phyloP scores from a whole-genome alignment of 2,113 vertebrate species.

The Centropristis striata region DNA sequence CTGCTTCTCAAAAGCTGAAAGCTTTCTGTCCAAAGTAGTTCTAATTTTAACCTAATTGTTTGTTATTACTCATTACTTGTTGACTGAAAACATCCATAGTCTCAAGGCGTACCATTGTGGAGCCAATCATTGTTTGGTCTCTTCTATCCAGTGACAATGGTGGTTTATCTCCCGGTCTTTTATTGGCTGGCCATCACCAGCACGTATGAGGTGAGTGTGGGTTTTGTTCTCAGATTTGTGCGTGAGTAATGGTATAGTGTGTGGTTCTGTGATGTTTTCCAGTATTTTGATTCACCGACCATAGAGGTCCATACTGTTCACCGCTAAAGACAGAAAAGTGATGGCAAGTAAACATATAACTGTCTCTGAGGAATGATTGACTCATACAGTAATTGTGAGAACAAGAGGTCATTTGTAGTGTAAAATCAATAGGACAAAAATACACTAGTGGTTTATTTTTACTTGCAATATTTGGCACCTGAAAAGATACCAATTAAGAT shows the following conservation, averaged over 20 bases:
- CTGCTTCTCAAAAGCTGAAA: not conserved
- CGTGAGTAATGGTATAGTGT: no score
- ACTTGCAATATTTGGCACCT: not conserved
- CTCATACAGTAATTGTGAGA: not conserved
- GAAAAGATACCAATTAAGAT: not conserved
- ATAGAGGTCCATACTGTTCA: conserved; percentile 8
- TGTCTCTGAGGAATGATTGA: not conserved
- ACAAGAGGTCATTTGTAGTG: not conserved
- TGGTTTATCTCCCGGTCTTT: not conserved
- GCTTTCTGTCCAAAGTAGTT: not conserved
- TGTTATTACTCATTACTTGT: not conserved
- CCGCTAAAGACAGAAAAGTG: not conserved
- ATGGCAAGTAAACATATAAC: not conserved
- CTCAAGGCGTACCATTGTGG: not conserved
- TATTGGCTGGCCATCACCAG: not conserved
- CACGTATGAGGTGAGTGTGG: not conserved
- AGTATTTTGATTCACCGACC: no score
- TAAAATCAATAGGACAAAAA: not conserved
- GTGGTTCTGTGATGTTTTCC: not conserved
- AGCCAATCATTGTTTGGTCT: not conserved
- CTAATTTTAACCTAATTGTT: not conserved
- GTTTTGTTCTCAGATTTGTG: not conserved
- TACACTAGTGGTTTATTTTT: not conserved
- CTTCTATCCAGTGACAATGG: not conserved
- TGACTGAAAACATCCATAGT: not conserved